These are phyloP conservation scores for Drosophila paramelanica DNA, from an alignment of 2,888 invertebrate genomes.

Conservation along the genomic window DNA sequence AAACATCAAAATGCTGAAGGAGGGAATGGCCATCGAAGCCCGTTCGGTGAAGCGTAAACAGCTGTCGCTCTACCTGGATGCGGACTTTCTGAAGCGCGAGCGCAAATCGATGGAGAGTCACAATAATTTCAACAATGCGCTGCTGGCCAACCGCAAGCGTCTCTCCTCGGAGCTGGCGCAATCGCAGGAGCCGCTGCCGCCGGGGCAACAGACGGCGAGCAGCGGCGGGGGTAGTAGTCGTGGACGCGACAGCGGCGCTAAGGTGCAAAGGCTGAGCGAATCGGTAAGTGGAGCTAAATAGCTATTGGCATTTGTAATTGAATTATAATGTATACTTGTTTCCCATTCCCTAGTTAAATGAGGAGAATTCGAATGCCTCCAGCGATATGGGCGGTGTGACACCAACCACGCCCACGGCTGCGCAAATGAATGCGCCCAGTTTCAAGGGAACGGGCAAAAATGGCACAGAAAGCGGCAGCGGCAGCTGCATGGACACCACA, in stretches of 20 bases:
- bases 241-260: slow-evolving; percentile 61
- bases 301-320: neutral
- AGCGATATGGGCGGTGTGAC: slow-evolving; percentile 75
- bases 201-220: slow-evolving; percentile 41
- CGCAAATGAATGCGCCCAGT: slow-evolving; percentile 72
- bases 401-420: slow-evolving; percentile 78
- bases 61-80: slow-evolving; percentile 90
- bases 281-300: slow-evolving; percentile 72
- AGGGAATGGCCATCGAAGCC: slow-evolving; percentile 93
- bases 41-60: slow-evolving; percentile 94
- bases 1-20: slow-evolving; percentile 88
- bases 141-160: slow-evolving; percentile 84
- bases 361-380: slow-evolving; percentile 84
- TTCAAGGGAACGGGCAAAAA: slow-evolving; percentile 66
- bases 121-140: slow-evolving; percentile 82
- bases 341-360: slow-evolving; percentile 58
- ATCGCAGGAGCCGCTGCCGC: slow-evolving; percentile 64
- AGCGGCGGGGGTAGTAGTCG: slow-evolving; percentile 38
- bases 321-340: neutral
- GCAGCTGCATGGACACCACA: slow-evolving; percentile 47
- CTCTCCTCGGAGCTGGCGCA: slow-evolving; percentile 82
- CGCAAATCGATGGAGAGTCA: slow-evolving; percentile 87
- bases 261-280: slow-evolving; percentile 81
- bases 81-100: slow-evolving; percentile 89
- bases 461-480: slow-evolving; percentile 45